Conservation (phyloP, 2,113 vertebrate species). For the Macroglossus sobrinus region DNA sequence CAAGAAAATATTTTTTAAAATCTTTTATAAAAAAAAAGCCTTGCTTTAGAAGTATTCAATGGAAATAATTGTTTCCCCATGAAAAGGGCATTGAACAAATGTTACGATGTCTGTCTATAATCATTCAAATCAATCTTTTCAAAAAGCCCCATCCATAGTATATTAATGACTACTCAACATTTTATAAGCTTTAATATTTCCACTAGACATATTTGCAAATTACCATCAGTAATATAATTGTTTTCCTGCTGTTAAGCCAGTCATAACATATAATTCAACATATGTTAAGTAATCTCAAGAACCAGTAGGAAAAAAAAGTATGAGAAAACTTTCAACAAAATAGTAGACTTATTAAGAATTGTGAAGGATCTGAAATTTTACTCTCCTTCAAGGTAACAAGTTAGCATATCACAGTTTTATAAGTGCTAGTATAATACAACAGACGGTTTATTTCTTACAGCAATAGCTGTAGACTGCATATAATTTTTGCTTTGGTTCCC, state of each 20-base stretch:
- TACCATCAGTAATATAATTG: not conserved
- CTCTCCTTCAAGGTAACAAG: not conserved
- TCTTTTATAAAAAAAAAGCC: not conserved
- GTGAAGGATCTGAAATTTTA: not conserved
- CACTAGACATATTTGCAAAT: not conserved
- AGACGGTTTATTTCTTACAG: not conserved
- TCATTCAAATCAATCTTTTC: conserved; percentile 5
- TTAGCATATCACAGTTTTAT: not conserved
- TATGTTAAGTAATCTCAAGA: not conserved
- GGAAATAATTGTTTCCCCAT: not conserved
- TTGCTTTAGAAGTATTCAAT: not conserved
- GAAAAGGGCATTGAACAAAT: not conserved
- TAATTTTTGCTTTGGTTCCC: not conserved
- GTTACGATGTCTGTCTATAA: not conserved
- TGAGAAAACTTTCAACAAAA: not conserved
- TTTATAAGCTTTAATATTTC: conserved; percentile 1
- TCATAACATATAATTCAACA: not conserved
- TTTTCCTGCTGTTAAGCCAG: not conserved
- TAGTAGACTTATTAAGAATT: not conserved
- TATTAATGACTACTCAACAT: not conserved
- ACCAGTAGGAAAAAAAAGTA: not conserved
- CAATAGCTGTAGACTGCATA: not conserved
- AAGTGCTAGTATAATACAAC: not conserved
- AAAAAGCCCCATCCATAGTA: not conserved
- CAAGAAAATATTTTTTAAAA: not conserved